Evolutionary conservation across 2,797 vertebrate species (phyloP), one percentile per base, ranked within the genome.

Genomic region (Siniperca obscura): DNA sequence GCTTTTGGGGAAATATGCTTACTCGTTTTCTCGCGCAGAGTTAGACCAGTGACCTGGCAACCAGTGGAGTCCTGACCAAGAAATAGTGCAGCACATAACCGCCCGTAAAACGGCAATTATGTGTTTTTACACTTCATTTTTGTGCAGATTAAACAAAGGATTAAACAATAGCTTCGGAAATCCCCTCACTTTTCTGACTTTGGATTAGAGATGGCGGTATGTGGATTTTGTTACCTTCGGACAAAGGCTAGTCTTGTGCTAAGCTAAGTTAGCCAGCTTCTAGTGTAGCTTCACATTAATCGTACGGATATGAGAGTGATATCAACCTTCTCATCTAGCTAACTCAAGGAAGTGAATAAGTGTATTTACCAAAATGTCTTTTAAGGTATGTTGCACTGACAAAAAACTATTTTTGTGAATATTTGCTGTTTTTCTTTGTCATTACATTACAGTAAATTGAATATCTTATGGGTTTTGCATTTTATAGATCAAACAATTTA

Each of bases 1-100:
- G 8, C 69, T 59, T 68, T 70, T 69, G 5, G n/a, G 72, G 68
- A 70, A 78, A 71, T 61, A 12, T 16, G 53, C 68, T 42, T 48
- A 52, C 68, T 73, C 13, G 6, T 13, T 70, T 67, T 16, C 17
- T 64, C 36, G 8, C 21, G 25, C 8, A 17, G 40, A 52, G 27
- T 27, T 25, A 46, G 22, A 65, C 13, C 19, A 59, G 50, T 0
- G 52, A 25, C 21, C 53, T 5, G 12, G 55, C 13, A 40, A 38
- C 22, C n/a, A 53, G 14, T 1, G 0, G 53, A 30, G 17, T 42
- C 48, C 46, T 5, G 3, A 67, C 25, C 57, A 57, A 76, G 21
- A 78, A 69, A 46, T 10, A 53, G 22, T 67, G 13, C 13, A 11
- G 25, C 34, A 3, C 21, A 25, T 17, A 36, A 36, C 36, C 5